Conservation (phyloP, 2,797 vertebrate species). For the Odontamblyopus rebecca region DNA sequence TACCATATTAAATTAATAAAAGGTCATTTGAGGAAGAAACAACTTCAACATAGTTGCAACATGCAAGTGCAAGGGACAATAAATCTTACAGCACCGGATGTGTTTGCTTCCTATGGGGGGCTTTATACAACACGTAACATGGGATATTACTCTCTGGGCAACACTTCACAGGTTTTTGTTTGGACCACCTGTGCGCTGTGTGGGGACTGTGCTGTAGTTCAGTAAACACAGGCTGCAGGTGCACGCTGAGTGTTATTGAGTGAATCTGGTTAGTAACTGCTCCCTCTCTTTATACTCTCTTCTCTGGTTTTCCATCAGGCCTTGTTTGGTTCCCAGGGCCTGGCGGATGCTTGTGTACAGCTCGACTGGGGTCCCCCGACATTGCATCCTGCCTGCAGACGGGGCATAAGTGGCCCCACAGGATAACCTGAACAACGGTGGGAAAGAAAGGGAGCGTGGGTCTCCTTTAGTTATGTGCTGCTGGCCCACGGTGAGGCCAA, state of each 20-base stretch:
- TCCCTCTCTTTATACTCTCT: slow-evolving; percentile 56
- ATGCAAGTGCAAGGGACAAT: slow-evolving; percentile 67
- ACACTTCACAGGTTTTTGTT: slow-evolving; percentile 74
- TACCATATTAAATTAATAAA: slow-evolving; percentile 45
- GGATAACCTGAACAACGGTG: slow-evolving; percentile 85
- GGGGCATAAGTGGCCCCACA: slow-evolving; percentile 79
- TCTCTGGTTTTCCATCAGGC: slow-evolving; percentile 72
- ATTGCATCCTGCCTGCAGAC: slow-evolving; percentile 78
- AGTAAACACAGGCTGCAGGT: slow-evolving; percentile 71
- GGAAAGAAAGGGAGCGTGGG: slow-evolving; percentile 74
- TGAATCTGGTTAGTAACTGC: slow-evolving; percentile 73
- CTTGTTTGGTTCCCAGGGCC: slow-evolving; percentile 81
- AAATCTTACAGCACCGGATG: slow-evolving; percentile 75
- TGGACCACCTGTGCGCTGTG: slow-evolving; percentile 78
- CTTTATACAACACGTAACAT: slow-evolving; percentile 67
- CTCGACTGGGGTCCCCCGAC: slow-evolving; percentile 79
- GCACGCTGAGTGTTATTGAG: slow-evolving; percentile 77
- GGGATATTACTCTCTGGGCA: slow-evolving; percentile 73
- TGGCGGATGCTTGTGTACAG: slow-evolving; percentile 76
- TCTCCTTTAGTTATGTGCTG: slow-evolving; percentile 52
- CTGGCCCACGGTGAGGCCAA: slow-evolving; percentile 57
- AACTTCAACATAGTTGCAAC: slow-evolving; percentile 64
- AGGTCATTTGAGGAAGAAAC: slow-evolving; percentile 67
- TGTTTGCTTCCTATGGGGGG: slow-evolving; percentile 77
- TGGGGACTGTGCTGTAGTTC: slow-evolving; percentile 63